Evolutionary conservation across 1,140 invertebrate genomes (phyloP).

Genomic region (Penaeus chinensis): DNA sequence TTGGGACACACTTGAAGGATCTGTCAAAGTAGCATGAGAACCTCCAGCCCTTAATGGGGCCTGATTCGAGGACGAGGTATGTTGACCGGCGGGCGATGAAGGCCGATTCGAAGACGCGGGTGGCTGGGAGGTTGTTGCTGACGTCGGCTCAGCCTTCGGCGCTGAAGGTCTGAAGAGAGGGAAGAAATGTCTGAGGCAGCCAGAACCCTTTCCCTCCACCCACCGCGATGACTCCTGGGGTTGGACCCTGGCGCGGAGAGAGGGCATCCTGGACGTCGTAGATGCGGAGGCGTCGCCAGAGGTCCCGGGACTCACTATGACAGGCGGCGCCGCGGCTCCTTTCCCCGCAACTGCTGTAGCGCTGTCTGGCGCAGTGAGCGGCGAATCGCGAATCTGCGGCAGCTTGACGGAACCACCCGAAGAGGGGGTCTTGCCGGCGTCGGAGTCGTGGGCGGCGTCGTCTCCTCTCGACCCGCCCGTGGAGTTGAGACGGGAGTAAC

Average conservation of each 20-base stretch:
- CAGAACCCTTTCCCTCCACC: conserved; percentile 28
- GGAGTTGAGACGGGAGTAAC: too few relatives aligned
- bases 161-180: neutral
- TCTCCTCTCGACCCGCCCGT: too few relatives aligned
- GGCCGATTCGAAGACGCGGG: too few relatives aligned
- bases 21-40: too few relatives aligned
- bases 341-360: conserved; percentile 7
- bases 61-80: too few relatives aligned
- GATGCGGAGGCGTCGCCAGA: too few relatives aligned
- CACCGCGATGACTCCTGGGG: conserved; percentile 13
- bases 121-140: neutral
- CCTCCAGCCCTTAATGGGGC: too few relatives aligned
- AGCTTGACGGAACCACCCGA: conserved; percentile 6
- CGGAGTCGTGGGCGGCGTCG: neutral
- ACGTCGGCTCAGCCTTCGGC: neutral
- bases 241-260: neutral
- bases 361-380: neutral
- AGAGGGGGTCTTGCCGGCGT: neutral
- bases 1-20: too few relatives aligned
- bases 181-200: conserved; percentile 1
- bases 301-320: neutral
- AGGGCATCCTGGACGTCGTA: neutral
- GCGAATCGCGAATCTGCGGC: conserved; percentile 11
- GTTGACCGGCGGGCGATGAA: too few relatives aligned
- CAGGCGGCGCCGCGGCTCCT: conserved; percentile 3